Evolutionary conservation across 2,888 invertebrate species (phyloP).

Genomic region (Meloe dianella): DNA sequence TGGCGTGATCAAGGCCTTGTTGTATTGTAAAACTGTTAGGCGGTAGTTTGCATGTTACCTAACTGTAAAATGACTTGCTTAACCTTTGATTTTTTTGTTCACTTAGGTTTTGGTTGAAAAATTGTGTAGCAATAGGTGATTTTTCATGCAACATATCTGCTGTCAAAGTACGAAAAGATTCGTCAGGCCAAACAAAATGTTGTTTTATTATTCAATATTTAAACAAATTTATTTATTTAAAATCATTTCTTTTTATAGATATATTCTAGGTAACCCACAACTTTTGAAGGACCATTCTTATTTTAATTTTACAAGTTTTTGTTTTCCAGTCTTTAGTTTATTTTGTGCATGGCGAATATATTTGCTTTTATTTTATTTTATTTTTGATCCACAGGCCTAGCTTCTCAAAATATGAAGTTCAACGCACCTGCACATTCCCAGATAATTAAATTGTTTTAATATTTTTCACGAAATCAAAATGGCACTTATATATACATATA

Average conservation of each 20-base stretch:
- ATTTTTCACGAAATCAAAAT: not conserved
- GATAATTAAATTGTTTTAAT: conserved; percentile 12
- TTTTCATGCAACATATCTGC: conserved; percentile 10
- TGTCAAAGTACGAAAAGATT: conserved; percentile 7
- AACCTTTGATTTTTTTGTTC: conserved; percentile 4
- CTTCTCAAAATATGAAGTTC: conserved; percentile 42
- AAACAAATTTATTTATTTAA: not conserved
- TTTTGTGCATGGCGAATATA: not conserved
- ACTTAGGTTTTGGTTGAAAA: conserved; percentile 11
- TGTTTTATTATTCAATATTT: not conserved
- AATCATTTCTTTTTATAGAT: not conserved
- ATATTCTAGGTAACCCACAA: conserved; percentile 4
- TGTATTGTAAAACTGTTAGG: conserved; percentile 5
- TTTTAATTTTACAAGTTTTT: not conserved
- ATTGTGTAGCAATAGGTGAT: conserved; percentile 2
- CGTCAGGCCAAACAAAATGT: not conserved
- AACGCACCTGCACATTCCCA: conserved; percentile 46
- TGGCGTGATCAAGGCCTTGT: not conserved
- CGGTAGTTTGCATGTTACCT: conserved; percentile 5
- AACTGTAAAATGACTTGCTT: conserved; percentile 11
- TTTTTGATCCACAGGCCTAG: conserved; percentile 40
- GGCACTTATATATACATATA: not conserved
- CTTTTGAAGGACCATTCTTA: not conserved
- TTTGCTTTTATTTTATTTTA: conserved; percentile 26
- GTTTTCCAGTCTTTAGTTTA: not conserved